Conservation (phyloP, 2,888 invertebrate genomes). For the Nomada fucata region DNA sequence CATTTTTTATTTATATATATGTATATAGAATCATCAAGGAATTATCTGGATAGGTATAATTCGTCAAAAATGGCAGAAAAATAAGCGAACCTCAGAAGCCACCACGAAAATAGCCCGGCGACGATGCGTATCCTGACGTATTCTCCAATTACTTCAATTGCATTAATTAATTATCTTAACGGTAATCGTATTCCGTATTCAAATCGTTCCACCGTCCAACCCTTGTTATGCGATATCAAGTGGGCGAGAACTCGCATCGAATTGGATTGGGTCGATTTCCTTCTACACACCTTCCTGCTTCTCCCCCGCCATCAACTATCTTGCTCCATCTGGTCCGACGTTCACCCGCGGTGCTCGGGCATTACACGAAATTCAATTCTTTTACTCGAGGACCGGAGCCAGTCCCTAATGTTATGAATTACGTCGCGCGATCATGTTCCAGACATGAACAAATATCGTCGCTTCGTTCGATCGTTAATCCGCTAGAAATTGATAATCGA, state of each 20-base stretch:
- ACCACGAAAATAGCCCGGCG: slow-evolving; percentile 21
- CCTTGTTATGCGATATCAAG: slow-evolving; percentile 74
- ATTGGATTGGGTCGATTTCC: slow-evolving; percentile 74
- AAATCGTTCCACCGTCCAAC: slow-evolving; percentile 71
- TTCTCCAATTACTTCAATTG: slow-evolving; percentile 64
- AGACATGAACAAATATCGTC: slow-evolving; percentile 46
- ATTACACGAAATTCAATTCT: slow-evolving; percentile 74
- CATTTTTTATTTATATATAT: too few relatives aligned
- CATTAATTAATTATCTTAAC: slow-evolving; percentile 72
- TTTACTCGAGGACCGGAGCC: slow-evolving; percentile 63
- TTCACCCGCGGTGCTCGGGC: slow-evolving; percentile 52
- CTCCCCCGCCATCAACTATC: slow-evolving; percentile 43
- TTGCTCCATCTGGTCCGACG: slow-evolving; percentile 46
- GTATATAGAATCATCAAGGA: too few relatives aligned
- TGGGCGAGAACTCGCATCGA: slow-evolving; percentile 74
- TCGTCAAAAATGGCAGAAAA: too few relatives aligned
- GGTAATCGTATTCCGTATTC: slow-evolving; percentile 73
- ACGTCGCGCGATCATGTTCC: slow-evolving; percentile 54
- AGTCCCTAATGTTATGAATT: slow-evolving; percentile 64
- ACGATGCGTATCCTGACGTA: slow-evolving; percentile 35
- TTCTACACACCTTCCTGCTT: slow-evolving; percentile 55
- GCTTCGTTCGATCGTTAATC: slow-evolving; percentile 38
- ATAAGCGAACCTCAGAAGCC: background rate
- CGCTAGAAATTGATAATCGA: slow-evolving; percentile 41
- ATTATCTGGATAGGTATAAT: too few relatives aligned